phyloP scores from a whole-genome alignment of 2,888 invertebrate species.

The Acanthosepion lycidas region DNA sequence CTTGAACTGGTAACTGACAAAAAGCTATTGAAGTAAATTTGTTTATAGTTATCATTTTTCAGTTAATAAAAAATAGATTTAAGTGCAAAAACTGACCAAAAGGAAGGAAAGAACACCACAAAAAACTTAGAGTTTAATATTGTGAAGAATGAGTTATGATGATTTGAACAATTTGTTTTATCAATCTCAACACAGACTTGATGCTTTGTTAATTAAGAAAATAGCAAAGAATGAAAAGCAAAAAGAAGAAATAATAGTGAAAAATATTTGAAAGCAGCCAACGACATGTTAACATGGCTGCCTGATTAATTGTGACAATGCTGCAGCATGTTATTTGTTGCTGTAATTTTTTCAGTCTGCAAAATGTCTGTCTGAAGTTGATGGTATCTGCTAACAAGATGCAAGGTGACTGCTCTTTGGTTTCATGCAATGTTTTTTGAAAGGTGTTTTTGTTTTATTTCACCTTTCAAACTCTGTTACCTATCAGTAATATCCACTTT shows the following conservation, averaged over 20 bases:
- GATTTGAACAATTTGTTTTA: neutral
- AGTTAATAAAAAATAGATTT: neutral
- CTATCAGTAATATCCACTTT: neutral
- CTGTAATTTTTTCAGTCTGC: neutral
- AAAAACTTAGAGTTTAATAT: neutral
- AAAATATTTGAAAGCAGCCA: neutral
- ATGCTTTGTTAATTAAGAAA: neutral
- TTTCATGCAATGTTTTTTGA: neutral
- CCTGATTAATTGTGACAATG: conserved; percentile 1
- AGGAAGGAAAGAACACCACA: neutral
- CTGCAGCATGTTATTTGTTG: neutral
- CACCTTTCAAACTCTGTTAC: neutral
- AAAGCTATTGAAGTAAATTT: neutral
- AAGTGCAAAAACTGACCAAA: neutral
- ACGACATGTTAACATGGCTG: conserved; percentile 22
- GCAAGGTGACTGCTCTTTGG: neutral
- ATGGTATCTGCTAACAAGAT: neutral
- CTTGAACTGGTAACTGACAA: no score
- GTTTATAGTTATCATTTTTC: neutral
- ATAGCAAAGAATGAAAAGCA: neutral
- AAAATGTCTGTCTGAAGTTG: conserved; percentile 24
- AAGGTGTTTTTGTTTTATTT: neutral
- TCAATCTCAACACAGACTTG: neutral
- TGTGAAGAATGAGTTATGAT: neutral
- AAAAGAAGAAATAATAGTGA: neutral